Conservation (phyloP, 2,797 vertebrate genomes). For the Sardinella longiceps region DNA sequence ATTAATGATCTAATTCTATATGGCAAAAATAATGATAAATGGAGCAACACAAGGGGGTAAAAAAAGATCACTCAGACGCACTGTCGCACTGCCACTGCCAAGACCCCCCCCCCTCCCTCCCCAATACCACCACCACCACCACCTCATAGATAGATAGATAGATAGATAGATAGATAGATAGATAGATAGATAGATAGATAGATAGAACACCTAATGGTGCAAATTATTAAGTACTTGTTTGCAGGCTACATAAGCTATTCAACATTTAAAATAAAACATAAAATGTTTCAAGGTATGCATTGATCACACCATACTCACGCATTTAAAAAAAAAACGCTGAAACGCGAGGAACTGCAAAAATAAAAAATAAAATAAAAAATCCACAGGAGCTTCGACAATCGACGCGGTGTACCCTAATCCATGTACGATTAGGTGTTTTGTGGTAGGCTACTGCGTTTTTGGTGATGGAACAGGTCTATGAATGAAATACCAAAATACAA, state of each 20-base stretch:
- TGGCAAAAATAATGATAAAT: conserved; percentile 73
- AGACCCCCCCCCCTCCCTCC: conserved; percentile 18
- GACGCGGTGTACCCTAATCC: conserved; percentile 51
- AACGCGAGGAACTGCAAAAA: conserved; percentile 20
- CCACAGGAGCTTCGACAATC: conserved; percentile 48
- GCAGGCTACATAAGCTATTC: background rate
- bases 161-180: conserved; percentile 47
- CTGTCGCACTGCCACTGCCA: conserved; percentile 36
- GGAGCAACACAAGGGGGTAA: conserved; percentile 61
- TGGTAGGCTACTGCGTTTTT: background rate
- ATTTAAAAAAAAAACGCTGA: conserved; percentile 35
- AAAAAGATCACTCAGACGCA: conserved; percentile 33
- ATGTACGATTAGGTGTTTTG: conserved; percentile 41
- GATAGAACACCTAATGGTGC: background rate
- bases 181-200: conserved; percentile 31
- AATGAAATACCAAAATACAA: background rate
- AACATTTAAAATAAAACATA: background rate
- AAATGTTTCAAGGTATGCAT: conserved; percentile 9
- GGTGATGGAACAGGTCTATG: conserved; percentile 23
- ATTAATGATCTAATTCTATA: conserved; percentile 83
- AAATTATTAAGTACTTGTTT: conserved; percentile 28
- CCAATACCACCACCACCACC: conserved; percentile 35
- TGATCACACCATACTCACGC: conserved; percentile 41
- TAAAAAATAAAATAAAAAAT: conserved; percentile 31
- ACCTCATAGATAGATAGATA: conserved; percentile 43